Evolutionary conservation across 2,113 vertebrate genomes (phyloP), one percentile per base, ranked within the genome.

Genomic region (Pristiophorus japonicus): DNA sequence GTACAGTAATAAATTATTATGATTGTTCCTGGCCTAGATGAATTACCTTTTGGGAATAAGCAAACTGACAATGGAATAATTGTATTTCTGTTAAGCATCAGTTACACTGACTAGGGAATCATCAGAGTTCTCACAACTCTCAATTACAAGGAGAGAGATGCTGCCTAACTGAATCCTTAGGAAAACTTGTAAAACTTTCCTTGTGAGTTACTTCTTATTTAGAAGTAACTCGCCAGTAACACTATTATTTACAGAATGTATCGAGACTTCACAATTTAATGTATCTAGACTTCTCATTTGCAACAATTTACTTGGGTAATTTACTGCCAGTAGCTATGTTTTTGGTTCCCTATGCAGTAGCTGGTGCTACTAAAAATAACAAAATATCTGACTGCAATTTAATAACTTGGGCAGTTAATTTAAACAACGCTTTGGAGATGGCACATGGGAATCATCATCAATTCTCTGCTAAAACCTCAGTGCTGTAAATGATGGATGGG

Each of bases 331-430:
- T 62, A 8, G 59, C 51, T n/a, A 14, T 1, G 1, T 90, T 90
- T 38, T 92, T 92, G 30, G 30, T 92, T 92, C 34, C 51, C 34
- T n/a, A 5, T 8, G 34, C 34, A 38, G 34, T 22, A 7, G 88
- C 30, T 63, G 55, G 0, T 20, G 20, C 16, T n/a, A 22, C 59
- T 63, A 92, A 92, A 92, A 63, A 38, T 38, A 92, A 92, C 55
- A 14, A 91, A 91, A 91, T 63, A 63, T 62, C 88, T 91, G 88
- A 88, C 47, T 90, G 27, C 34, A 63, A 38, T 92, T 62, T 92
- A 92, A 92, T 92, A 92, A 92, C n/a, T 92, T 63, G 59, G 16
- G 87, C 34, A 59, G 59, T 92, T 92, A 63, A 92, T 92, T 63
- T 92, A 92, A 63, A 38, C 22, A 63, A 92, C 62, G 6, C 59